Evolutionary conservation across 92 coral and sea anemone species (phyloP).

Genomic region (Pocillopora grandis): DNA sequence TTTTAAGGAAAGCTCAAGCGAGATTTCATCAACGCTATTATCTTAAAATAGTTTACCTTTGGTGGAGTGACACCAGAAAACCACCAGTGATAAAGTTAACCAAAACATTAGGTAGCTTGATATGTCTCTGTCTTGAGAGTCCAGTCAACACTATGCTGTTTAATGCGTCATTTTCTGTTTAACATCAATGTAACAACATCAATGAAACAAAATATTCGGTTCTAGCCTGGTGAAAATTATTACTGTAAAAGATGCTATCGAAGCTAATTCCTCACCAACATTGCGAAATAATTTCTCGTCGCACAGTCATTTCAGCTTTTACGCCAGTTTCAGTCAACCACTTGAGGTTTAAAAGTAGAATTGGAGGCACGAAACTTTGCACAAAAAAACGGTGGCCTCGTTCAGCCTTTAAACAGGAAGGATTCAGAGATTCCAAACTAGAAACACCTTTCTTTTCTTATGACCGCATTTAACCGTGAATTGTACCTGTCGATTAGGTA

Average conservation of each 20-base stretch:
- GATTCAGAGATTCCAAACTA: background rate
- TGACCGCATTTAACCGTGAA: background rate
- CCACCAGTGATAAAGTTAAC: slow-evolving; percentile 37
- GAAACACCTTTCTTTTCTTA: background rate
- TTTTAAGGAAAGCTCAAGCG: background rate
- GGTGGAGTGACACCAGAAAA: slow-evolving; percentile 33
- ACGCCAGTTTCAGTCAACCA: no score
- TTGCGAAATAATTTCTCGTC: background rate
- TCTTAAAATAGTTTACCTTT: slow-evolving; percentile 30
- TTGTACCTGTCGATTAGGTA: slow-evolving; percentile 45
- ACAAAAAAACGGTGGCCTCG: background rate
- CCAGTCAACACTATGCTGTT: background rate
- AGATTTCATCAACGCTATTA: background rate
- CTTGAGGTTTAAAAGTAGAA: no score
- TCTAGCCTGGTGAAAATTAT: background rate
- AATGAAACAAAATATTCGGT: background rate
- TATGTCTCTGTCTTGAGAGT: background rate
- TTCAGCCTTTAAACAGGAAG: background rate
- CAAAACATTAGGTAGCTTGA: slow-evolving; percentile 21
- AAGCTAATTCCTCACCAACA: background rate
- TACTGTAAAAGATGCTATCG: background rate
- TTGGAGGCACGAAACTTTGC: background rate
- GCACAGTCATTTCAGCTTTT: background rate
- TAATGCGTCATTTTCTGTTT: slow-evolving; percentile 24
- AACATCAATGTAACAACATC: background rate